A percentile compares a stretch with the other conserved stretches of the same genome.
Conservation (phyloP, 1,140 invertebrate genomes). For the Drosophila baimaii region DNA sequence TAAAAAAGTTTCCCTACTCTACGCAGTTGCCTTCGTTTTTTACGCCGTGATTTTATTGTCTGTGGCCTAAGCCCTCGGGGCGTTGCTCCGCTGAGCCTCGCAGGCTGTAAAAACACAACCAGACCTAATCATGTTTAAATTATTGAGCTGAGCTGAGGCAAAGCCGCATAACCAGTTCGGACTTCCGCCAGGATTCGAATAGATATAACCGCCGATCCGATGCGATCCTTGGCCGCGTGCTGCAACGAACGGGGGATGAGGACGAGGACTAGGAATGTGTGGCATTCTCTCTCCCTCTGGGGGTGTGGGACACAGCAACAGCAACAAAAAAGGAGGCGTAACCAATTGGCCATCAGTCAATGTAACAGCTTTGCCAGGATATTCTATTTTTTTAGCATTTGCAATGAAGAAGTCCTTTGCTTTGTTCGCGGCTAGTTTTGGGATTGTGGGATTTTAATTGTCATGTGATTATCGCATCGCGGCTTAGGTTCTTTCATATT, state of each 20-base stretch:
- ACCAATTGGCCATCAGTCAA: constrained; percentile 79
- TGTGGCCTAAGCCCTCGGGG: constrained; percentile 68
- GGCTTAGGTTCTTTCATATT: constrained; percentile 52
- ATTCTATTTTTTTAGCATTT: constrained; percentile 61
- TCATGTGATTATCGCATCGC: constrained; percentile 46
- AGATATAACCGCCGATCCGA: constrained; percentile 18
- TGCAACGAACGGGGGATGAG: constrained; percentile 41
- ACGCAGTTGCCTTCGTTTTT: constrained; percentile 52
- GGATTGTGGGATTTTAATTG: constrained; percentile 71
- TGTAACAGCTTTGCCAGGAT: constrained; percentile 54
- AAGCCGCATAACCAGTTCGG: constrained; percentile 75
- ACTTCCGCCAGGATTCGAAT: constrained; percentile 19
- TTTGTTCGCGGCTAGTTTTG: constrained; percentile 28
- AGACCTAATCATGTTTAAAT: constrained; percentile 84
- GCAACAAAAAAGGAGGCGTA: constrained; percentile 71
- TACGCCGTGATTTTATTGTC: constrained; percentile 60
- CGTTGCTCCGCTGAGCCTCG: constrained; percentile 45
- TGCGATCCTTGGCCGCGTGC: constrained; percentile 61
- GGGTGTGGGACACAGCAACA: constrained; percentile 19
- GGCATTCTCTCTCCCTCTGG: not conserved
- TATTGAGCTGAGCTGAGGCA: constrained; percentile 70
- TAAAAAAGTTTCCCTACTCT: constrained; percentile 25
- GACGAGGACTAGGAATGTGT: constrained; percentile 11
- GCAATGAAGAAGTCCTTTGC: constrained; percentile 28
- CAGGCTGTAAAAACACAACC: constrained; percentile 84